phyloP scores from a whole-genome alignment of 1,140 invertebrate genomes.

The Drosophila triauraria region DNA sequence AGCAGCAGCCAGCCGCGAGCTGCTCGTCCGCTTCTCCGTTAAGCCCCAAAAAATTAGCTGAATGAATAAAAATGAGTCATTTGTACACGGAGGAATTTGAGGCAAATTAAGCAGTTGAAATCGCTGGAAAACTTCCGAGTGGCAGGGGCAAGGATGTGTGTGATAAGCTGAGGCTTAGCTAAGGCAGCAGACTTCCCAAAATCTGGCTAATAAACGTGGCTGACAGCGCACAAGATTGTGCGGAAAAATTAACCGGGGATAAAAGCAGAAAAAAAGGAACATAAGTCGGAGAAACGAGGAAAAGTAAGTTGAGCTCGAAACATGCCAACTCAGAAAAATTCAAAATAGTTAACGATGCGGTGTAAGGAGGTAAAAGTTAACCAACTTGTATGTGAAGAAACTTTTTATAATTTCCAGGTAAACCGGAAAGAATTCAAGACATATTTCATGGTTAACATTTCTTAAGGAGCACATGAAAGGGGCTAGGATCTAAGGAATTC shows the following conservation, averaged over 20 bases:
- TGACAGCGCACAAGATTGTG: constrained; percentile 26
- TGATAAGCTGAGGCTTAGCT: constrained; percentile 42
- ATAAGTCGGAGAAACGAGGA: neutral
- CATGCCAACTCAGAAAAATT: neutral
- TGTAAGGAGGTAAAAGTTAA: constrained; percentile 1
- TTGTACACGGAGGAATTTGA: constrained; percentile 35
- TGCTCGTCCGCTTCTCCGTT: neutral
- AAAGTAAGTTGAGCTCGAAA: neutral
- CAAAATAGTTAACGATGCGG: neutral
- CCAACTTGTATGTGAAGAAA: constrained; percentile 1
- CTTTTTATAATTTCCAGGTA: constrained; percentile 11
- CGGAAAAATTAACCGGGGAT: constrained; percentile 25
- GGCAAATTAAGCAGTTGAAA: constrained; percentile 66
- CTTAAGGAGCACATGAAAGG: neutral
- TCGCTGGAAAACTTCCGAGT: constrained; percentile 39
- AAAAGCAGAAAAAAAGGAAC: neutral
- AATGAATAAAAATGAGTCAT: constrained; percentile 81
- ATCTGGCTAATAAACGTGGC: constrained; percentile 25
- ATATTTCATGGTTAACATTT: neutral
- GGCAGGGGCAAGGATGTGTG: constrained; percentile 21
- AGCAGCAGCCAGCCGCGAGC: constrained; percentile 10
- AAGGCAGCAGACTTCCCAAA: neutral
- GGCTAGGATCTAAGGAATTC: neutral
- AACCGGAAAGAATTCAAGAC: neutral
- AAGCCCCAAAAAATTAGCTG: constrained; percentile 58